Percentiles rank a stretch among this genome's conserved stretches.
Evolutionary conservation across 1,140 invertebrate genomes (phyloP).

Genomic region (Magallana gigas): DNA sequence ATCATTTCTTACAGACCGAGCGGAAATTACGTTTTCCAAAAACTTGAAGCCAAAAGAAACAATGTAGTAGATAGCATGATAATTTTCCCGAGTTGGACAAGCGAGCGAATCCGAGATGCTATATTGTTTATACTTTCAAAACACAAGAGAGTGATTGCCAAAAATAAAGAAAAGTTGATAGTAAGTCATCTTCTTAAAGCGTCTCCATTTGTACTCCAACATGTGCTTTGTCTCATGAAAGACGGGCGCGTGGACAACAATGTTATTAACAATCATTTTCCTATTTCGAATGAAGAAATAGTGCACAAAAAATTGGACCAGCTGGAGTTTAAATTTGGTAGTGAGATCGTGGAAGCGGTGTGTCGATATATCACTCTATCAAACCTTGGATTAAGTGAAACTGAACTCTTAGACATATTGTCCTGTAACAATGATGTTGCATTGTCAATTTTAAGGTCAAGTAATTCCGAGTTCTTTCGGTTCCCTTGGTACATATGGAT

Average conservation of each 20-base stretch:
- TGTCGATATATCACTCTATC: conserved; percentile 56
- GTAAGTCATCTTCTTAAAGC: conserved; percentile 40
- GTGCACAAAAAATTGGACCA: conserved; percentile 39
- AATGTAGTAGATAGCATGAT: conserved; percentile 47
- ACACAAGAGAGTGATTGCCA: conserved; percentile 50
- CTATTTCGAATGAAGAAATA: conserved; percentile 18
- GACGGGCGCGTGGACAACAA: conserved; percentile 45
- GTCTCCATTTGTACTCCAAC: conserved; percentile 37
- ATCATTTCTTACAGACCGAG: conserved; percentile 50
- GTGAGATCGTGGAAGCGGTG: conserved; percentile 43
- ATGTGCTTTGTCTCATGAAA: conserved; percentile 22
- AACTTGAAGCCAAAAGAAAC: conserved; percentile 52
- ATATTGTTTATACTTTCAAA: conserved; percentile 46
- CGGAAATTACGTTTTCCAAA: conserved; percentile 40
- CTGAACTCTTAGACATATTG: conserved; percentile 73
- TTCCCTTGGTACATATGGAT: conserved; percentile 59
- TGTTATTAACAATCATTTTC: background rate
- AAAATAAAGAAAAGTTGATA: conserved; percentile 50
- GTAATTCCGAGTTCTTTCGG: conserved; percentile 54
- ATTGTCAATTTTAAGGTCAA: conserved; percentile 57
- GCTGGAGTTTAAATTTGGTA: conserved; percentile 54
- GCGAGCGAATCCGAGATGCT: conserved; percentile 45
- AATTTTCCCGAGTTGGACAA: conserved; percentile 47
- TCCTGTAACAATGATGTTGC: conserved; percentile 73
- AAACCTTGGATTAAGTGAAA: conserved; percentile 66